These are phyloP conservation scores for Gymnopithys bicolor DNA, from an alignment of 2,797 vertebrate species.

Conservation along the genomic window DNA sequence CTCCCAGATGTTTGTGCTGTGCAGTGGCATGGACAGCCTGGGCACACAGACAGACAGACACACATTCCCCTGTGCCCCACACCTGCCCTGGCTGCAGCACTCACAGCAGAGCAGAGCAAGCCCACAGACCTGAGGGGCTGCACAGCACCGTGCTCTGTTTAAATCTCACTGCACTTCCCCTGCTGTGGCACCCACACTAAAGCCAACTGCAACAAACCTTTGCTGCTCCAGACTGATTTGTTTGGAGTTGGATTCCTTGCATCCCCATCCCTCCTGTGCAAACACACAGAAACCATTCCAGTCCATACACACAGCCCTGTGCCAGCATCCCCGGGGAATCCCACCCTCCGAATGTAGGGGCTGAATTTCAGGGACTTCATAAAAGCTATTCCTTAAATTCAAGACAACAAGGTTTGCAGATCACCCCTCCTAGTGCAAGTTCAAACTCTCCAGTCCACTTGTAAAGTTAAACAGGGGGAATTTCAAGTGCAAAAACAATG, in stretches of 20 bases:
- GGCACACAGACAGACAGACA: background rate
- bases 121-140: background rate
- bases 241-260: background rate
- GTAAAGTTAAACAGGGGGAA: background rate
- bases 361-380: constrained; percentile 7
- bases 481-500: background rate
- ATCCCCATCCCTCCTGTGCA: background rate
- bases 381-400: constrained; percentile 30
- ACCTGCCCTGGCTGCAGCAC: background rate
- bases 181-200: background rate
- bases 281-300: background rate
- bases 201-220: background rate
- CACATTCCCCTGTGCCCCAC: background rate
- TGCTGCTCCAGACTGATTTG: background rate
- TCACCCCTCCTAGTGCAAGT: background rate
- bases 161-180: background rate
- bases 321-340: background rate
- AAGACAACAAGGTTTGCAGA: background rate
- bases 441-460: background rate
- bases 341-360: background rate
- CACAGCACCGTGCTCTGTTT: background rate
- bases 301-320: background rate
- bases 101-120: background rate
- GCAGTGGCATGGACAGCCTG: background rate
- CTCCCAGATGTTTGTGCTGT: background rate